Evolutionary conservation across 2,888 invertebrate genomes (phyloP).

Genomic region (Cacoxenus indagator): DNA sequence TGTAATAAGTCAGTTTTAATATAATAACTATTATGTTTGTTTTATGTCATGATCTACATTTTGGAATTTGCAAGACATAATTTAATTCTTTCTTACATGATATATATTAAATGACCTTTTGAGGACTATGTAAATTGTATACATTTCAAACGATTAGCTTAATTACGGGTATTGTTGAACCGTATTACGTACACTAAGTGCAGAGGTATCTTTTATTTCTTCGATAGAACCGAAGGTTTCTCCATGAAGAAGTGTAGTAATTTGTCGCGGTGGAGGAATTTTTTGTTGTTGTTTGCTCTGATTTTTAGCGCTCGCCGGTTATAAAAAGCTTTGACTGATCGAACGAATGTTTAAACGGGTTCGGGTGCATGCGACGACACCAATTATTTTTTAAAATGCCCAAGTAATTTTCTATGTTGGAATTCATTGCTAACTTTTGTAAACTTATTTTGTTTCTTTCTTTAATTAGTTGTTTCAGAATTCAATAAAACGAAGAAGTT

Average conservation of each 20-base stretch:
- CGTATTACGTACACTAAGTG: no score
- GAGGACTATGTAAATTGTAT: no score
- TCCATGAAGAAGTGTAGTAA: slow-evolving; percentile 9
- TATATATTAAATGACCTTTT: no score
- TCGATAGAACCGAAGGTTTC: no score
- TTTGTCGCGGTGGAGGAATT: background rate
- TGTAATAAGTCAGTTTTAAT: no score
- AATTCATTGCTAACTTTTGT: slow-evolving; percentile 5
- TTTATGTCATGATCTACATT: no score
- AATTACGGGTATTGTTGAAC: no score
- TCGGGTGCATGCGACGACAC: slow-evolving; percentile 64
- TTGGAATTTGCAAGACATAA: no score
- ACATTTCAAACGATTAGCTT: no score
- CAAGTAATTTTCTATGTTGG: slow-evolving; percentile 21
- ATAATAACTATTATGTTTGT: no score
- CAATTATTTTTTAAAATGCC: slow-evolving; percentile 43
- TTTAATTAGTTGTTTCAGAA: slow-evolving; percentile 5
- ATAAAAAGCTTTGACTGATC: slow-evolving; percentile 55
- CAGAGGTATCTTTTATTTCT: no score
- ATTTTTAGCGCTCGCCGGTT: slow-evolving; percentile 1
- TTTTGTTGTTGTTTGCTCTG: slow-evolving; percentile 9
- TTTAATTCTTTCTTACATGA: no score
- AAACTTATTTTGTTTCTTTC: slow-evolving; percentile 2
- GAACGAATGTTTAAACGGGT: slow-evolving; percentile 62
- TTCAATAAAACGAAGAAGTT: slow-evolving; percentile 1